A percentile compares a stretch with the other conserved stretches of the same genome.
These are phyloP conservation scores for Leucopsar rothschildi DNA, from an alignment of 2,113 vertebrate species.

Conservation along the genomic window DNA sequence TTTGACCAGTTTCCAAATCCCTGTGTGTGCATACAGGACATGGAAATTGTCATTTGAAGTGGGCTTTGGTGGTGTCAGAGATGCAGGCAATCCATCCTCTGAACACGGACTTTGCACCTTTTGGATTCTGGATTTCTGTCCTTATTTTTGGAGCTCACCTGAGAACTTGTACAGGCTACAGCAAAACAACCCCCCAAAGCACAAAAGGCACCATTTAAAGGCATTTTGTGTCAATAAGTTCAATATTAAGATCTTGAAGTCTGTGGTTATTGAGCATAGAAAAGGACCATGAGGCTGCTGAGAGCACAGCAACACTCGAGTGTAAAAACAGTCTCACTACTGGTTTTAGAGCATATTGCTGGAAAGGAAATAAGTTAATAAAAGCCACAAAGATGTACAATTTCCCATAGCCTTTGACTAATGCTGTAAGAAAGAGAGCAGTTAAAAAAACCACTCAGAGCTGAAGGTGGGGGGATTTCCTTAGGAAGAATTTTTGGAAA, in stretches of 20 bases:
- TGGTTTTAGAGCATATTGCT: not conserved
- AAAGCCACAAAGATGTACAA: slow-evolving; percentile 31
- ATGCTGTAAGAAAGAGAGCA: not conserved
- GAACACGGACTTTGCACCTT: not conserved
- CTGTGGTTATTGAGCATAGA: not conserved
- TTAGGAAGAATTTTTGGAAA: not conserved
- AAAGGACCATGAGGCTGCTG: not conserved
- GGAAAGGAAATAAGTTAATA: slow-evolving; percentile 50
- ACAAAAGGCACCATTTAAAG: not conserved
- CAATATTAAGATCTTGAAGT: not conserved
- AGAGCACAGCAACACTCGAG: not conserved
- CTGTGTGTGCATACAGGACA: not conserved
- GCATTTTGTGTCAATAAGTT: not conserved
- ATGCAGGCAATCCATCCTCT: not conserved
- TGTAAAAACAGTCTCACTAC: not conserved
- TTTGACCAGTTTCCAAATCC: not conserved
- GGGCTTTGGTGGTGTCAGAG: not conserved
- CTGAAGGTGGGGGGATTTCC: slow-evolving; percentile 52
- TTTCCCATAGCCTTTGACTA: slow-evolving; percentile 53
- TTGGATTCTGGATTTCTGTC: not conserved
- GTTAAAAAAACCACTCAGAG: not conserved
- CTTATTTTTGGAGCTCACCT: not conserved
- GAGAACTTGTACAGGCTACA: not conserved
- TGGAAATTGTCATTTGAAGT: not conserved
- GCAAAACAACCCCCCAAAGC: not conserved